Evolutionary conservation across 2,797 vertebrate species (phyloP), one percentile per base, ranked within the genome.

Genomic region (Bovichtus variegatus): DNA sequence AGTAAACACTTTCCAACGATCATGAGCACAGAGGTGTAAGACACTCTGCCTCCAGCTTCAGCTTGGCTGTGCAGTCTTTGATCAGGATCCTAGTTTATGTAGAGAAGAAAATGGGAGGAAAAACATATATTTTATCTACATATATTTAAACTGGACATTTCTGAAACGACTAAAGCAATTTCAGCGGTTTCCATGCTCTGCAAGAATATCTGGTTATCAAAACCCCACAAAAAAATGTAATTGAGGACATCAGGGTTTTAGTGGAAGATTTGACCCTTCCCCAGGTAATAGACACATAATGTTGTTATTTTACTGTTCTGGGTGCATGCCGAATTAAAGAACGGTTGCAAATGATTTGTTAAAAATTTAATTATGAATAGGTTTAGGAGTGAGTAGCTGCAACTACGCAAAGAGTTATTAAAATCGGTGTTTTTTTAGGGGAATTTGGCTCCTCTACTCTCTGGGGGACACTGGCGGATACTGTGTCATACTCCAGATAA

Each of bases 1-100:
- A 96, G 87, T 4, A 96, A 82, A 91, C 91, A 92, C 70, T 96
- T 96, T 23, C 91, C 93, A 43, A 92, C 53, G 68, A 90, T 94
- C 4, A 85, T 55, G 25, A 96, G 83, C 36, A 91, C 79, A 31
- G 93, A 92, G 65, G 91, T 66, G 57, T 78, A 93, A 5, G 90
- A 87, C 44, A 57, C 3, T 50, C 87, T 80, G 80, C 71, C 69
- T 60, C 64, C 77, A 55, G 78, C 53, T 57, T 21, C 76, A 60
- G 69, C 36, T 55, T 34, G 82, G 36, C 51, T 51, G 12, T 12
- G 54, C 41, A 0, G 58, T 50, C 72, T 80, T 34, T 71, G 69
- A 61, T 69, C 81, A 12, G 23, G 25, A 53, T 73, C 81, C 90
- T 91, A 16, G 23, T 38, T 72, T 23, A 41, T 27, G 27, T 9